phyloP scores from a whole-genome alignment of 2,113 vertebrate genomes.

The Trichomycterus rosablanca region DNA sequence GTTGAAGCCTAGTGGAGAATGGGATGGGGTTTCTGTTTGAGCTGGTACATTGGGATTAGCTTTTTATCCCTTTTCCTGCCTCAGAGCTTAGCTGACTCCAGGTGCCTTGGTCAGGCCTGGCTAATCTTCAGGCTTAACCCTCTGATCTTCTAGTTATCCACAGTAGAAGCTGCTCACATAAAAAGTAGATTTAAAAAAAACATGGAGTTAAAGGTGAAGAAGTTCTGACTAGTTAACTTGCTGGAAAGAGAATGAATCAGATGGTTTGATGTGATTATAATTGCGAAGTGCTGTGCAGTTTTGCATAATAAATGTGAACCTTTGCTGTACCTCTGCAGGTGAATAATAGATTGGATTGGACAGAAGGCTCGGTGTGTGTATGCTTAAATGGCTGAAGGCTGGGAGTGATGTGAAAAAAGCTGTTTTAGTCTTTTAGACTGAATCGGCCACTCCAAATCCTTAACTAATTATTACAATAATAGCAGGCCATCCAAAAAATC shows the following conservation, averaged over 20 bases:
- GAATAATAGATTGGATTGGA: slow-evolving; percentile 38
- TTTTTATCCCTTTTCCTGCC: background rate
- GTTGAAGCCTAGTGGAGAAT: background rate
- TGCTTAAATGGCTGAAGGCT: background rate
- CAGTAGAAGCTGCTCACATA: slow-evolving; percentile 11
- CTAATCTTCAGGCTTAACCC: slow-evolving; percentile 35
- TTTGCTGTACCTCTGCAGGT: slow-evolving; percentile 2
- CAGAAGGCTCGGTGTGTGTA: slow-evolving; percentile 17
- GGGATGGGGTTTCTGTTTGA: slow-evolving; percentile 12
- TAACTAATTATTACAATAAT: too few species aligned
- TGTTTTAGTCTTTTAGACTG: too few species aligned
- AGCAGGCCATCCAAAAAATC: too few species aligned
- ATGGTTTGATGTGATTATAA: slow-evolving; percentile 5
- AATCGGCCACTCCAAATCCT: too few species aligned
- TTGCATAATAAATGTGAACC: slow-evolving; percentile 27
- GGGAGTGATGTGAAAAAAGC: too few species aligned
- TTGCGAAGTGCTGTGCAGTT: background rate
- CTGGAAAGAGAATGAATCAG: slow-evolving; percentile 4
- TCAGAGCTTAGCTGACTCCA: slow-evolving; percentile 37
- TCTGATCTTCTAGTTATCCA: slow-evolving; percentile 12
- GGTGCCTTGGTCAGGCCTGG: slow-evolving; percentile 7
- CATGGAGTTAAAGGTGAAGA: slow-evolving; percentile 6
- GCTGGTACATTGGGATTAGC: slow-evolving; percentile 40
- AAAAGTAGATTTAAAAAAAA: background rate
- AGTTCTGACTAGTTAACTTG: slow-evolving; percentile 2